Conservation (phyloP, 1,140 invertebrate species). For the Lamellibrachia luymesi region DNA sequence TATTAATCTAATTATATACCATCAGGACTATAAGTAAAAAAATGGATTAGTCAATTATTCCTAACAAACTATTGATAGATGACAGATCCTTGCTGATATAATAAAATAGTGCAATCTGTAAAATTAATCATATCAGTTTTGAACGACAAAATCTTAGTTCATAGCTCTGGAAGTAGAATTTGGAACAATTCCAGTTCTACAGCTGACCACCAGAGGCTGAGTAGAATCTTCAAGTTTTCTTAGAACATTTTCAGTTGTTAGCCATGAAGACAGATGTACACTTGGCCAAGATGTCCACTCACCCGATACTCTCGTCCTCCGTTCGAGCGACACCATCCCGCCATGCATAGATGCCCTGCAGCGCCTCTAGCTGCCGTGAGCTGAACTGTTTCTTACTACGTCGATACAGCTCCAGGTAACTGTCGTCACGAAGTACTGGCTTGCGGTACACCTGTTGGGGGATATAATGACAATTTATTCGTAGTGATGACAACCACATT, state of each 20-base stretch:
- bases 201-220: too few species aligned
- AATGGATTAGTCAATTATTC: too few species aligned
- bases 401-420: conserved; percentile 72
- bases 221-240: too few species aligned
- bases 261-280: background rate
- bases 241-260: background rate
- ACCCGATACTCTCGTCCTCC: conserved; percentile 87
- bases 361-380: conserved; percentile 76
- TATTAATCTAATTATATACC: too few species aligned
- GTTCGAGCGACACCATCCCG: conserved; percentile 78
- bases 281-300: conserved; percentile 36
- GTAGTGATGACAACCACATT: background rate
- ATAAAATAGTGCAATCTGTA: too few species aligned
- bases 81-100: too few species aligned
- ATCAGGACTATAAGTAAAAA: too few species aligned
- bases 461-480: background rate
- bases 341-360: conserved; percentile 84
- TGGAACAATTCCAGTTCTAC: too few species aligned
- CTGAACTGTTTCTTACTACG: conserved; percentile 82
- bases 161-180: too few species aligned
- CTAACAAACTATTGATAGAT: too few species aligned
- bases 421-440: conserved; percentile 70
- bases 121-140: too few species aligned
- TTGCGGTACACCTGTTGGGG: conserved; percentile 76
- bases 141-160: too few species aligned